Conservation (phyloP, 2,888 invertebrate genomes). For the Uropetala carovei region DNA sequence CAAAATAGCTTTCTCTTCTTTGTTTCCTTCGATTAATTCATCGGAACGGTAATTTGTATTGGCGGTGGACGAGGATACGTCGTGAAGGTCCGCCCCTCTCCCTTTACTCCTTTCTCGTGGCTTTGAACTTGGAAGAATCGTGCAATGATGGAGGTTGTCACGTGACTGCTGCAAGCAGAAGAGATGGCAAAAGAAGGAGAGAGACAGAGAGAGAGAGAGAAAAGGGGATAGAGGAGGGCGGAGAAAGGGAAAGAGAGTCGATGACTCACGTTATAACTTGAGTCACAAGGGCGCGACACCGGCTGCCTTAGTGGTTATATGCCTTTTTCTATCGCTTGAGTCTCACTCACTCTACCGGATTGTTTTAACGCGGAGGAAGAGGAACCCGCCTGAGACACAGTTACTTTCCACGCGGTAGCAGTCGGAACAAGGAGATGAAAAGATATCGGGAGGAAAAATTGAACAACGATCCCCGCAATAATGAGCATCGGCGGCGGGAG, state of each 20-base stretch:
- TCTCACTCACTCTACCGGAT: background rate
- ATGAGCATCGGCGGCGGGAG: background rate
- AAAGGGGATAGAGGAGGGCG: background rate
- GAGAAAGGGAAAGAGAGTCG: background rate
- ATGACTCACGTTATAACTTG: conserved; percentile 52
- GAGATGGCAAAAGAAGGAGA: background rate
- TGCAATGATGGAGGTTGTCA: conserved; percentile 37
- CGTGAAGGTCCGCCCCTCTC: background rate
- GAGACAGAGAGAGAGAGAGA: background rate
- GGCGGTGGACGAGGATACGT: background rate
- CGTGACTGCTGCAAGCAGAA: background rate
- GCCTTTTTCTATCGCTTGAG: background rate
- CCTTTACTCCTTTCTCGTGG: background rate
- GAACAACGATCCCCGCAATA: too few species aligned
- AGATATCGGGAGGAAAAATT: background rate
- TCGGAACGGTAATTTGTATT: background rate
- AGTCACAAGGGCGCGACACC: conserved; percentile 34
- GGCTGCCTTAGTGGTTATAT: background rate
- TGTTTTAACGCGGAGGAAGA: background rate
- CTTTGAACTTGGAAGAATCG: conserved; percentile 41
- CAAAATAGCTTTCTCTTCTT: background rate
- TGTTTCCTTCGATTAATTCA: background rate
- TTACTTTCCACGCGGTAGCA: background rate
- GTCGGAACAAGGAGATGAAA: background rate
- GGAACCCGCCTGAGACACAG: too few species aligned